Evolutionary conservation across 2,888 invertebrate genomes (phyloP), one percentile per base, ranked within the genome.

Genomic region (Cremastinae sp.): DNA sequence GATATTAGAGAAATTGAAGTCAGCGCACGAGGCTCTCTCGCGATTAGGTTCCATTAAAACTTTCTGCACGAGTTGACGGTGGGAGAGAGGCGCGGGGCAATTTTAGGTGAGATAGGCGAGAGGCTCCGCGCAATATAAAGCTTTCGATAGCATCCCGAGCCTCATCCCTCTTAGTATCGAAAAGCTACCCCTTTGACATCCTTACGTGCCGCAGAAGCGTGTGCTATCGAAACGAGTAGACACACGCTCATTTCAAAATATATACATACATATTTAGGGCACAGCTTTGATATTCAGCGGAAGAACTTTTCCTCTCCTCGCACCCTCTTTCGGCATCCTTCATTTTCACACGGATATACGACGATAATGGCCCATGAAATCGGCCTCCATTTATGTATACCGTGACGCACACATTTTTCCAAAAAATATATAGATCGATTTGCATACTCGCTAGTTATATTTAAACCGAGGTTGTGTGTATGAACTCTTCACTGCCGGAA

Each of bases 21-120:
- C 65, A 53, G 65, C 55, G 65, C 70, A 61, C 75, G 75, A 70
- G 70, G 28, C 28, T 65, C 70, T 59, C 75, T 39, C 59, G 49
- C 75, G 75, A 75, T 75, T 75, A 75, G 65, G 59, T 61, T 75
- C 75, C 80, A 80, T 80, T 80, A 80, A 80, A 80, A 80, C 78
- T 78, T 77, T 77, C 78, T 73, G 80, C 78, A 73, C 77, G 80
- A 78, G 80, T 77, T 65, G 75, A 37, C 39, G 64, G 28, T 22
- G 64, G 51, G 62, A n/a, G n/a, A n/a, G n/a, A n/a, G n/a, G n/a
- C n/a, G n/a, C n/a, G n/a, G 43, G 28, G 59, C 74, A 74, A 74
- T 74, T 74, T 69, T 53, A 28, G 28, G 69, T 22, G 49, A 74
- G 69, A 65, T 75, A 61, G 70, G 62, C 68, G 35, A 58, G 28